A percentile compares a stretch with the other conserved stretches of the same genome.
Conservation (phyloP, 2,113 vertebrate genomes). For the Heptranchias perlo region DNA sequence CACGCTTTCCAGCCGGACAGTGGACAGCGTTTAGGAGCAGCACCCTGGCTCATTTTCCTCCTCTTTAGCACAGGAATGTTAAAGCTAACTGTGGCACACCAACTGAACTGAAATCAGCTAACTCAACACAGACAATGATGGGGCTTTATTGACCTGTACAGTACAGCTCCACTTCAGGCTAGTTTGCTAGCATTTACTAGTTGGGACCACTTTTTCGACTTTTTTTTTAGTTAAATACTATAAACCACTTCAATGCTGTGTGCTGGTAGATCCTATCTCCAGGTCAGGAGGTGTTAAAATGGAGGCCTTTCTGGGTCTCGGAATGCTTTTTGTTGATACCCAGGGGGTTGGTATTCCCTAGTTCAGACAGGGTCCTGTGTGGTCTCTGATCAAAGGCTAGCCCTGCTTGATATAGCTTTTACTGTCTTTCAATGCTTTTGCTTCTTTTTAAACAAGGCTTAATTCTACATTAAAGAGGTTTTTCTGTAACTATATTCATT, state of each 20-base stretch:
- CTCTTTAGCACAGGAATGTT: background rate
- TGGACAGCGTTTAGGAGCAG: background rate
- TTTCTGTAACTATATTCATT: background rate
- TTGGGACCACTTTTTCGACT: background rate
- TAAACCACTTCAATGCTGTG: background rate
- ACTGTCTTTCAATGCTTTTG: background rate
- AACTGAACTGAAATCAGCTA: background rate
- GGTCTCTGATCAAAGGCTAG: background rate
- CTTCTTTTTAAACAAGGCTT: background rate
- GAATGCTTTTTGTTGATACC: background rate
- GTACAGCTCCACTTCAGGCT: background rate
- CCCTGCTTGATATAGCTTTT: background rate
- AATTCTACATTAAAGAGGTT: background rate
- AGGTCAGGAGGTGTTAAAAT: background rate
- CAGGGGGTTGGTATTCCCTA: background rate
- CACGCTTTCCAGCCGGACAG: background rate
- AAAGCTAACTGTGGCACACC: background rate
- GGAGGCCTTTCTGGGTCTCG: background rate
- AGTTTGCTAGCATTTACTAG: background rate
- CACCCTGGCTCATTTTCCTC: too few relatives aligned
- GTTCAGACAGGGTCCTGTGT: background rate
- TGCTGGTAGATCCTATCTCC: too few relatives aligned
- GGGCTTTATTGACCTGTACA: background rate
- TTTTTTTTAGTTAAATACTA: background rate
- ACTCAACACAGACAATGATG: too few relatives aligned